Conservation (phyloP, 2,113 vertebrate species). For the Noturus placidus region DNA sequence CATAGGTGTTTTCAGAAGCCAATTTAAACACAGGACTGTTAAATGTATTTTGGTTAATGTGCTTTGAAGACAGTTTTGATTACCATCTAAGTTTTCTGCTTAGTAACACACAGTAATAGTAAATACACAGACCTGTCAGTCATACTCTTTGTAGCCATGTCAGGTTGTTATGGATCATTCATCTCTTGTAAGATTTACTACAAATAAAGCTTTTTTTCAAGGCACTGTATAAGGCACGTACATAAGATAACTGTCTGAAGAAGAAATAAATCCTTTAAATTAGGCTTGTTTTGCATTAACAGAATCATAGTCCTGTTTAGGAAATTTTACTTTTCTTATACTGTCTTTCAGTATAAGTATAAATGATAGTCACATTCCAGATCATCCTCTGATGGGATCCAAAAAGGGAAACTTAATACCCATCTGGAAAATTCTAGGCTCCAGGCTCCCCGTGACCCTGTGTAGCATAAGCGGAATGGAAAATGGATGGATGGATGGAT, state of each 20-base stretch:
- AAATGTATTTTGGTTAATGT: constrained; percentile 79
- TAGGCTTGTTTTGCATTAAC: constrained; percentile 19
- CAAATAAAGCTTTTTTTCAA: constrained; percentile 53
- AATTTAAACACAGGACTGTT: constrained; percentile 70
- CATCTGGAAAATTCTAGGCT: constrained; percentile 2
- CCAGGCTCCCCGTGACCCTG: no score
- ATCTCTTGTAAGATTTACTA: constrained; percentile 66
- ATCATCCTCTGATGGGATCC: constrained; percentile 46
- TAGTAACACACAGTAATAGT: constrained; percentile 56
- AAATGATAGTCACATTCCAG: constrained; percentile 21
- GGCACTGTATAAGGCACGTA: constrained; percentile 59
- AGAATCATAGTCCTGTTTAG: constrained; percentile 22
- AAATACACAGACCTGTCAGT: constrained; percentile 70
- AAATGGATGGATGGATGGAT: no score
- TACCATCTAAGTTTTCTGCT: constrained; percentile 60
- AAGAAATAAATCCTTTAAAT: not conserved
- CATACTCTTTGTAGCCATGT: constrained; percentile 66
- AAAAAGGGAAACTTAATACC: constrained; percentile 23
- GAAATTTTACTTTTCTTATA: constrained; percentile 49
- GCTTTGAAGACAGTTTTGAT: constrained; percentile 68
- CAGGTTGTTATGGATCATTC: constrained; percentile 62
- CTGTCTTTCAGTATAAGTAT: constrained; percentile 39
- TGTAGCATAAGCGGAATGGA: no score
- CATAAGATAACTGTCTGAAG: constrained; percentile 45
- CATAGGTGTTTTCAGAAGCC: constrained; percentile 65